A percentile compares a stretch with the other conserved stretches of the same genome.
Evolutionary conservation across 2,797 vertebrate genomes (phyloP).

Genomic region (Naso thynnoides): DNA sequence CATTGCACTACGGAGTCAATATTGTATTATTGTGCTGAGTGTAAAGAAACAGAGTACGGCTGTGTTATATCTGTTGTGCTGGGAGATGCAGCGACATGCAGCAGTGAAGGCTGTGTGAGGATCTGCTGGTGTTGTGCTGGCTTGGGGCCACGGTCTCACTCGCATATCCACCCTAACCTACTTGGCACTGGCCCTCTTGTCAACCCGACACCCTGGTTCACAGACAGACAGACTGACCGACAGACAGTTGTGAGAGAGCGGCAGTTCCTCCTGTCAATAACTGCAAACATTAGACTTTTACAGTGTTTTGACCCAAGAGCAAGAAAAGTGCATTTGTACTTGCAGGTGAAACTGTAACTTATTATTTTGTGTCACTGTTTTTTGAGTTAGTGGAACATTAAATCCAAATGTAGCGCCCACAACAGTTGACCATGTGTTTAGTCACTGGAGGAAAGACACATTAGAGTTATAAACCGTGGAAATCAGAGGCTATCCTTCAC

Average conservation of each 20-base stretch:
- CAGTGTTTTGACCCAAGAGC: not conserved
- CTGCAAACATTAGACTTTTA: conserved; percentile 32
- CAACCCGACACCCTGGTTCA: conserved; percentile 70
- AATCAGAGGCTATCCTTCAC: conserved; percentile 8
- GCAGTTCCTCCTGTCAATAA: conserved; percentile 55
- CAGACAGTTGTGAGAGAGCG: conserved; percentile 52
- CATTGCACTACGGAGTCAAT: conserved; percentile 4
- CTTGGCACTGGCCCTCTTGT: conserved; percentile 67
- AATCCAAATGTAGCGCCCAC: not conserved
- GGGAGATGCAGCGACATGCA: not conserved
- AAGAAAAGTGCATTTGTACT: not conserved
- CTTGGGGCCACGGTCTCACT: conserved; percentile 33
- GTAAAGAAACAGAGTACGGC: conserved; percentile 16
- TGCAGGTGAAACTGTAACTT: not conserved
- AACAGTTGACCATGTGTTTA: not conserved
- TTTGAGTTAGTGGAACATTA: not conserved
- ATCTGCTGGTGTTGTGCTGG: conserved; percentile 48
- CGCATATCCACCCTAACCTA: conserved; percentile 73
- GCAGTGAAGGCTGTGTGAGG: conserved; percentile 8
- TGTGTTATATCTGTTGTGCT: conserved; percentile 22
- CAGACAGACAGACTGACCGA: conserved; percentile 45
- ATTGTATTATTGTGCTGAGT: conserved; percentile 23
- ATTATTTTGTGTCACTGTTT: not conserved
- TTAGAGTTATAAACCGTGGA: not conserved
- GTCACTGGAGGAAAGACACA: conserved; percentile 2